Evolutionary conservation across 2,113 vertebrate species (phyloP), one percentile per base, ranked within the genome.

Genomic region (Aldabrachelys gigantea): DNA sequence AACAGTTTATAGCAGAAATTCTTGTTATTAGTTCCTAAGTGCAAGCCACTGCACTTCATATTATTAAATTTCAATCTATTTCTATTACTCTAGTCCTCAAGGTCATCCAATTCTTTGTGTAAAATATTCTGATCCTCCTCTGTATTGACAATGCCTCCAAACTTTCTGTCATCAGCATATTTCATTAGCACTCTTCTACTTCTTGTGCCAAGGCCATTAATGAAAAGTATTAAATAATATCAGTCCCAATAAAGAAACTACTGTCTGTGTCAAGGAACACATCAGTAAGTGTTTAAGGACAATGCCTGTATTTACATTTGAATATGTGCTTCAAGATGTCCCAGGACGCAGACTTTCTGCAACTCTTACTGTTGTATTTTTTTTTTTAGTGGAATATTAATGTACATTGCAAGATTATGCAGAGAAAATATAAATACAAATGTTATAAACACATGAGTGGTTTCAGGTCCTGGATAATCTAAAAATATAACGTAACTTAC

Each of bases 401-500:
- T 50, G 25, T 19, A 44, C 2, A 24, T 21, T 24, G 8, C 38
- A 50, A 87, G 92, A 91, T 84, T 85, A 59, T 53, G 72, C 27
- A 86, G 49, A 54, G 10, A 59, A 95, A 69, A 2, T 4, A 44
- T 31, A 25, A 82, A 86, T 14, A 54, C 53, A 82, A 69, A 84
- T 0, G 13, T 21, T 8, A 50, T 22, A 7, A 65, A 76, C 79
- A 44, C 0, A 0, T 56, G 1, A 84, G 50, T 84, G 27, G 9
- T 38, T 56, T 79, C 12, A 52, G 85, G 25, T 4, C 3, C 81
- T 8, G 19, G 49, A 9, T 11, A 38, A 0, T 7, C 3, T 29
- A 44, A 54, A 75, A 79, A 44, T 0, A 2, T 22, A 72, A 65
- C 0, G 9, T 50, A 91, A 98, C 99, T 99, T 95, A 99, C 99